Evolutionary conservation across 2,888 invertebrate genomes (phyloP).

Genomic region (Sesia apiformis): DNA sequence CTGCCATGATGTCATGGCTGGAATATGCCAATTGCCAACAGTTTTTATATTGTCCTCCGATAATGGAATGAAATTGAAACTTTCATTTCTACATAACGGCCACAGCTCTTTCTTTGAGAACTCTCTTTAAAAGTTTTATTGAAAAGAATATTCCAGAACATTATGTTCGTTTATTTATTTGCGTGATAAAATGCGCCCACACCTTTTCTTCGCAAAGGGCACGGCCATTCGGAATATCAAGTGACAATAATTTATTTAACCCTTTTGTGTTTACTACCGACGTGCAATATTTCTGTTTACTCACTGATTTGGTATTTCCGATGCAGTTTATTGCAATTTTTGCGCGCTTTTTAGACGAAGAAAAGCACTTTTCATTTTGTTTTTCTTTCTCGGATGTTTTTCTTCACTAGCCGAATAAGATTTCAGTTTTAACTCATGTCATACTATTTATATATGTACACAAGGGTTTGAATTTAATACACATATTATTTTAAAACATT

Average conservation of each 20-base stretch:
- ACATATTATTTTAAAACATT: too few relatives aligned
- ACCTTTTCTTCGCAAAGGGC: neutral
- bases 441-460: too few relatives aligned
- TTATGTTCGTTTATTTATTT: neutral
- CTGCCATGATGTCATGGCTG: too few relatives aligned
- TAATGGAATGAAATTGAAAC: too few relatives aligned
- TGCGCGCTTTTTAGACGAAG: neutral
- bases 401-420: too few relatives aligned
- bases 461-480: too few relatives aligned
- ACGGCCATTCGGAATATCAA: neutral
- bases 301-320: neutral
- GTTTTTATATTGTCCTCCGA: too few relatives aligned
- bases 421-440: too few relatives aligned
- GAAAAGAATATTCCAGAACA: neutral
- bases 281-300: neutral
- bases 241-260: neutral
- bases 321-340: neutral
- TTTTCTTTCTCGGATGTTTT: too few relatives aligned
- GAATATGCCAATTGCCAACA: too few relatives aligned
- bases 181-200: neutral
- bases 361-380: neutral
- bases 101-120: too few relatives aligned
- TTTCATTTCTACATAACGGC: too few relatives aligned
- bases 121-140: neutral
- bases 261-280: neutral